Percentiles rank a stretch among this genome's conserved stretches.
Evolutionary conservation across 2,888 invertebrate species (phyloP).

Genomic region (Macrophya annulata): DNA sequence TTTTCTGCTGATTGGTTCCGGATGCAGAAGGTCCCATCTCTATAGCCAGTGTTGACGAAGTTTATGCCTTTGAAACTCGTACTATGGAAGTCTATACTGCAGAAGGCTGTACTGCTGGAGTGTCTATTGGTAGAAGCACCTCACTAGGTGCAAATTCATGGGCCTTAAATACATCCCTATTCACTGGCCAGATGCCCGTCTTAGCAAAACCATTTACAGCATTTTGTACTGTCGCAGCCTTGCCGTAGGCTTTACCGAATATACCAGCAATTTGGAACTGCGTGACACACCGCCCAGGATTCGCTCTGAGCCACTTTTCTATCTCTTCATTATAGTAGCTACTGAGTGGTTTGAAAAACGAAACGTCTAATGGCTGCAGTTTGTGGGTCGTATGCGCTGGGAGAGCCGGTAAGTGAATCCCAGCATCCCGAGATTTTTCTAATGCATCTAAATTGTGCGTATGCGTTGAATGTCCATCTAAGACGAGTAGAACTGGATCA

Average conservation of each 20-base stretch:
- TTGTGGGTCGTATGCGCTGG: too few relatives aligned
- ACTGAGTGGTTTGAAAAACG: slow-evolving; percentile 61
- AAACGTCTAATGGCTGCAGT: slow-evolving; percentile 66
- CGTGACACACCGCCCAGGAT: slow-evolving; percentile 57
- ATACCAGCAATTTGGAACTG: slow-evolving; percentile 58
- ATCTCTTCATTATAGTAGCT: slow-evolving; percentile 53
- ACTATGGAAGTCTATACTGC: neutral
- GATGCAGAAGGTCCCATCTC: slow-evolving; percentile 8
- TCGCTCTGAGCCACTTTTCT: slow-evolving; percentile 50
- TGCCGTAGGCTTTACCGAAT: slow-evolving; percentile 60
- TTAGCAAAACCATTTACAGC: slow-evolving; percentile 60
- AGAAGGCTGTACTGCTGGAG: too few relatives aligned
- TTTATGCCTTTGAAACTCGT: neutral
- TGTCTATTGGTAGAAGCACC: slow-evolving; percentile 19
- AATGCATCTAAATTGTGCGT: slow-evolving; percentile 66
- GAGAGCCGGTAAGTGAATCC: slow-evolving; percentile 65
- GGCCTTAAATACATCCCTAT: slow-evolving; percentile 51
- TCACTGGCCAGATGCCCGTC: slow-evolving; percentile 61
- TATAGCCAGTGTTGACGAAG: neutral
- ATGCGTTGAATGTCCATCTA: too few relatives aligned
- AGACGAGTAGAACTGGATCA: slow-evolving; percentile 64
- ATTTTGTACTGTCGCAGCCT: slow-evolving; percentile 60
- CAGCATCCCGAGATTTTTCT: slow-evolving; percentile 62
- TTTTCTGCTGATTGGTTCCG: neutral
- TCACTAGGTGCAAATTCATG: slow-evolving; percentile 28